Conservation (phyloP, 1,140 invertebrate species). For the Pseudachorutes palmiensis region DNA sequence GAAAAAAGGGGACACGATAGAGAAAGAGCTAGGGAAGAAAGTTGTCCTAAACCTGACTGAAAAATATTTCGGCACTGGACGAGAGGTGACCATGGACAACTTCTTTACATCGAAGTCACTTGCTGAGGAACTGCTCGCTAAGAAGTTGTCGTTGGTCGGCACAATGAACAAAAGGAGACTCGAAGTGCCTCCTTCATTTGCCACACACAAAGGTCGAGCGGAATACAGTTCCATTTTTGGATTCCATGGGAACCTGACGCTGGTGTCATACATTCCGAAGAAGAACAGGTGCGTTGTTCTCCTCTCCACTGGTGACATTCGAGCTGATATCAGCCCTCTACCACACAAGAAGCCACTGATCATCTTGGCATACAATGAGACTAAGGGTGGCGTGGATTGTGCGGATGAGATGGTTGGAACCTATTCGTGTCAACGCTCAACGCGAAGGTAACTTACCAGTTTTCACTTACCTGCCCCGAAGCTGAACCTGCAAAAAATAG, state of each 20-base stretch:
- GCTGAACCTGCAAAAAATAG: too few species aligned
- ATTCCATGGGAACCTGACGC: neutral
- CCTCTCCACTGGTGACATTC: too few species aligned
- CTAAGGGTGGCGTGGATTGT: too few species aligned
- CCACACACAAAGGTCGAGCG: neutral
- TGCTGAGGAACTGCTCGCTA: slow-evolving; percentile 2
- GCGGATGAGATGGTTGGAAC: too few species aligned
- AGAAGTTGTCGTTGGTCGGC: neutral
- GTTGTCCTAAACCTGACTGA: neutral
- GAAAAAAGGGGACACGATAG: neutral
- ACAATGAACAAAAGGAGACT: neutral
- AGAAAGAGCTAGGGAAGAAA: neutral
- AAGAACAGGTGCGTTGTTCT: too few species aligned
- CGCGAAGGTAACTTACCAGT: too few species aligned
- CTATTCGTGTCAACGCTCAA: too few species aligned
- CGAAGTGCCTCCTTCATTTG: neutral
- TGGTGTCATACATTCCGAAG: too few species aligned
- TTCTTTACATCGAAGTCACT: neutral
- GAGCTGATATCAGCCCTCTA: too few species aligned
- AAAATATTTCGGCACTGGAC: neutral
- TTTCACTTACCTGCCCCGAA: too few species aligned
- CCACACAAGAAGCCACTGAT: too few species aligned
- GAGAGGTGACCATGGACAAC: slow-evolving; percentile 9
- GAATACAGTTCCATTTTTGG: neutral
- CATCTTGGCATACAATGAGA: too few species aligned